Evolutionary conservation across 2,797 vertebrate genomes (phyloP).

Genomic region (Rhabdomys pumilio): DNA sequence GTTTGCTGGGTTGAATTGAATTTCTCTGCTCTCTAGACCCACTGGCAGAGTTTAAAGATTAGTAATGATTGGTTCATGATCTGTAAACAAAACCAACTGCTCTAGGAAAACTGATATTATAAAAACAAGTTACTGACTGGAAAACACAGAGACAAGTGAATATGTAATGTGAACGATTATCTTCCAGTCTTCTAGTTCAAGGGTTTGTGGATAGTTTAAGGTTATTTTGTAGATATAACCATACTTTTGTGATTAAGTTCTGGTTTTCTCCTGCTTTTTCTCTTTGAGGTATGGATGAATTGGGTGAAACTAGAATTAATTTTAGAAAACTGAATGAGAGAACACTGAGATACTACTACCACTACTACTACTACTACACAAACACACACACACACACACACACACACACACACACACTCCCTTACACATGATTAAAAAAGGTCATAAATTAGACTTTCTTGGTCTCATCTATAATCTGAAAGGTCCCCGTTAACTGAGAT

Average conservation of each 20-base stretch:
- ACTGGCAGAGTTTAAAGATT: constrained; percentile 68
- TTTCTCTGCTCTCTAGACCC: constrained; percentile 68
- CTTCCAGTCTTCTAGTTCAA: constrained; percentile 47
- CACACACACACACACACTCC: not conserved
- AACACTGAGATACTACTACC: not conserved
- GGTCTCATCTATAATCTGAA: constrained; percentile 52
- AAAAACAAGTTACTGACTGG: constrained; percentile 52
- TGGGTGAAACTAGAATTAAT: constrained; percentile 29
- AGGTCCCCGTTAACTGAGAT: constrained; percentile 58
- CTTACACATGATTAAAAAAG: not conserved
- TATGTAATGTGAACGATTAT: constrained; percentile 55
- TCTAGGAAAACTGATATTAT: constrained; percentile 42
- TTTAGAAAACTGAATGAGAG: constrained; percentile 66
- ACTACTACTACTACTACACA: too few relatives aligned
- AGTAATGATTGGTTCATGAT: constrained; percentile 70
- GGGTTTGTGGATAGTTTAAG: constrained; percentile 39
- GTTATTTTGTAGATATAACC: constrained; percentile 43
- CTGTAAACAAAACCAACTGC: constrained; percentile 75
- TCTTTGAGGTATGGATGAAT: constrained; percentile 16
- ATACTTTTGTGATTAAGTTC: constrained; percentile 42
- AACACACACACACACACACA: not conserved
- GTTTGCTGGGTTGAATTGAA: constrained; percentile 74
- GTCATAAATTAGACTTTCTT: constrained; percentile 49
- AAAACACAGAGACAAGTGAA: not conserved
- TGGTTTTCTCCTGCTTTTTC: constrained; percentile 30